Percentiles rank a stretch among this genome's conserved stretches.
These are phyloP conservation scores for Calameuta filiformis DNA, from an alignment of 2,888 invertebrate genomes.

Conservation along the genomic window DNA sequence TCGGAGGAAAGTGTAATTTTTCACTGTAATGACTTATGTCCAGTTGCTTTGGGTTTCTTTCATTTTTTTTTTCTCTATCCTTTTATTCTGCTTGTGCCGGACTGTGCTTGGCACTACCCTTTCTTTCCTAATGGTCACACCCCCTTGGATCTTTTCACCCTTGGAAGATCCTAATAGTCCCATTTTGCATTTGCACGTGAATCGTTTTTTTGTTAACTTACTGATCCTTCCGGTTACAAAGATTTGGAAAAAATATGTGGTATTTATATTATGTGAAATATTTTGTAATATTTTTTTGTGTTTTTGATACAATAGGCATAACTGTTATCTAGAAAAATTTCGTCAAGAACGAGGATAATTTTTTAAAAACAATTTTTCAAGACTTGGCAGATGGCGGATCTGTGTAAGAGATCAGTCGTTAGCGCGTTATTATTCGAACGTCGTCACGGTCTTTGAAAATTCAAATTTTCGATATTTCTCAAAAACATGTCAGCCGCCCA, in stretches of 20 bases:
- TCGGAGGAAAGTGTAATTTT: constrained; percentile 55
- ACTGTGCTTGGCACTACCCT: constrained; percentile 36
- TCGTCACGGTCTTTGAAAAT: constrained; percentile 50
- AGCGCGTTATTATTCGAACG: constrained; percentile 49
- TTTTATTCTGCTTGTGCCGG: constrained; percentile 16
- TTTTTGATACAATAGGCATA: not conserved
- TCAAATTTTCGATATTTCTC: constrained; percentile 42
- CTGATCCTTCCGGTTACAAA: not conserved
- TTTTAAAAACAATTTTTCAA: not conserved
- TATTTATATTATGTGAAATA: not conserved
- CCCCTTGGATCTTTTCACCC: constrained; percentile 36
- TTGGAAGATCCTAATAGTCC: not conserved
- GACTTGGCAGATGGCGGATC: not conserved
- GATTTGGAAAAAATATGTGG: not conserved
- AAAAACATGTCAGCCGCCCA: not conserved
- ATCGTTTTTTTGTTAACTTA: constrained; percentile 32
- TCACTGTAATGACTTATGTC: constrained; percentile 52
- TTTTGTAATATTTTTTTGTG: not conserved
- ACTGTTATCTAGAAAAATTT: not conserved
- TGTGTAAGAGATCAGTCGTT: constrained; percentile 34
- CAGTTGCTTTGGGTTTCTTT: constrained; percentile 12
- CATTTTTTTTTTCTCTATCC: constrained; percentile 27
- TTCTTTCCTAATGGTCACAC: constrained; percentile 47
- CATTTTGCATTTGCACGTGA: constrained; percentile 55
- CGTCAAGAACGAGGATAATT: not conserved